Percentiles rank a stretch among this genome's conserved stretches.
These are phyloP conservation scores for Metellina segmentata DNA, from an alignment of 2,888 invertebrate genomes.

Conservation along the genomic window DNA sequence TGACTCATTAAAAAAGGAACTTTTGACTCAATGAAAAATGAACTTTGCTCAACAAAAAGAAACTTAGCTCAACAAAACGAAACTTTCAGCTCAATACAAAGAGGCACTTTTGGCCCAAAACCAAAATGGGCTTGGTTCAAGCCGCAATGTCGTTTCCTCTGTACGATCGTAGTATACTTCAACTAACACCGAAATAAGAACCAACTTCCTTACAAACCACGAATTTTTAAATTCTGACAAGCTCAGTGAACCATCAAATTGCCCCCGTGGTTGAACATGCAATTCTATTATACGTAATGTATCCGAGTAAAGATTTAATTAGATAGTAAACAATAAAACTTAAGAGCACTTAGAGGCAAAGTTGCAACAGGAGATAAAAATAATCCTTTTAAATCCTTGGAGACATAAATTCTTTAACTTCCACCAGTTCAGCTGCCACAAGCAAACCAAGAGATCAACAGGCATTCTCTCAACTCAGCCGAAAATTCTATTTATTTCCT, in stretches of 20 bases:
- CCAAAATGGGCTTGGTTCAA: too few species aligned
- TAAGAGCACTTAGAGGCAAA: not conserved
- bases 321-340: not conserved
- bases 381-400: not conserved
- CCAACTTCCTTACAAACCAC: too few species aligned
- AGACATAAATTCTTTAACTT: not conserved
- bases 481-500: constrained; percentile 30
- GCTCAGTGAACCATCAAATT: not conserved
- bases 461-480: not conserved
- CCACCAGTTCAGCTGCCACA: not conserved
- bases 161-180: too few species aligned
- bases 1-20: too few species aligned
- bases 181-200: too few species aligned
- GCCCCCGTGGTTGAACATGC: not conserved
- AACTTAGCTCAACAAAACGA: too few species aligned
- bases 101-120: too few species aligned
- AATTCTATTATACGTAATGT: not conserved
- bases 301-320: not conserved
- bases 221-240: too few species aligned
- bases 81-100: too few species aligned
- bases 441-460: not conserved
- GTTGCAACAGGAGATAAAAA: not conserved
- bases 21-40: too few species aligned
- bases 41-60: too few species aligned
- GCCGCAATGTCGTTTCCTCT: too few species aligned